These are phyloP conservation scores for Andricus grossulariae DNA, from an alignment of 1,140 invertebrate species.

Conservation along the genomic window DNA sequence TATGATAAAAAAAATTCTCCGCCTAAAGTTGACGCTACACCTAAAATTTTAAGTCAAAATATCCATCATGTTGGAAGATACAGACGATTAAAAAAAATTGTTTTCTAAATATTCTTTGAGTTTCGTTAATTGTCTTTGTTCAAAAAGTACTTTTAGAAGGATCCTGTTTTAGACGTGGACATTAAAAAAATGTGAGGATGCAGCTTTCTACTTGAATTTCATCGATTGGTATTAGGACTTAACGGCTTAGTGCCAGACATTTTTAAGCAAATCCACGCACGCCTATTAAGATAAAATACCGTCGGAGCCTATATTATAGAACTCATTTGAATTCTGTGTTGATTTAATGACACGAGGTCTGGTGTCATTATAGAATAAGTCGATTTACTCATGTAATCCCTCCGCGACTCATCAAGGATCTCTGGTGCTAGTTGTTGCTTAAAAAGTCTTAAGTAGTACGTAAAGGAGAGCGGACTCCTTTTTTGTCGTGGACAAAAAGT, in stretches of 20 bases:
- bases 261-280: constrained; percentile 29
- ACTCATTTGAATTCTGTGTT: constrained; percentile 25
- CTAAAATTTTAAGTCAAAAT: too few relatives aligned
- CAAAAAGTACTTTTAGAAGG: too few relatives aligned
- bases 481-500: background rate
- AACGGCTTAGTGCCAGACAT: constrained; percentile 26
- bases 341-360: constrained; percentile 31
- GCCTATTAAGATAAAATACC: constrained; percentile 12
- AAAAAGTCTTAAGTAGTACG: background rate
- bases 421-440: background rate
- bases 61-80: too few relatives aligned
- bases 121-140: too few relatives aligned
- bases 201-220: background rate
- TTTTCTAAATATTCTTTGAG: too few relatives aligned
- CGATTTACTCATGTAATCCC: constrained; percentile 27
- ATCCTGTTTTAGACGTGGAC: too few relatives aligned
- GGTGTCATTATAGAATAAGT: constrained; percentile 20
- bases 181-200: background rate
- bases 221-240: constrained; percentile 10
- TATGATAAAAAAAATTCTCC: background rate
- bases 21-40: background rate
- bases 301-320: constrained; percentile 12
- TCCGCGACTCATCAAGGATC: constrained; percentile 5
- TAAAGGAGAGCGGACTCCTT: background rate
- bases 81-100: too few relatives aligned